These are phyloP conservation scores for Drosophila limbata DNA, from an alignment of 2,888 invertebrate genomes.

Conservation along the genomic window DNA sequence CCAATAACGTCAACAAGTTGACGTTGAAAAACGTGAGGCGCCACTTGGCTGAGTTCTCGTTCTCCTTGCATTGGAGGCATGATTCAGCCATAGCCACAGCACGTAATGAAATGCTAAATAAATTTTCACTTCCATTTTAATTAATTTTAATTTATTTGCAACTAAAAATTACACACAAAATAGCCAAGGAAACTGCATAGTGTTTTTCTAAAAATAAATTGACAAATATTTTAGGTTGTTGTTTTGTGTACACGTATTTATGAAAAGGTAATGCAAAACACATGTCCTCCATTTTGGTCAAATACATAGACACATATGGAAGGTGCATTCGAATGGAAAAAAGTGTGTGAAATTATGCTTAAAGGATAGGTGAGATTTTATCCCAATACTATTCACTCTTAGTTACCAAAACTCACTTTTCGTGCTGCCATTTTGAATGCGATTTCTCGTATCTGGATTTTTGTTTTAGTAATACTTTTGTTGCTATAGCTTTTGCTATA, in stretches of 20 bases:
- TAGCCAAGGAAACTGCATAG: conserved; percentile 41
- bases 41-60: conserved; percentile 60
- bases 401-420: conserved; percentile 72
- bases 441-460: conserved; percentile 3
- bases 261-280: conserved; percentile 78
- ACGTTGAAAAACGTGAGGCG: conserved; percentile 64
- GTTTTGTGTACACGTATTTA: conserved; percentile 38
- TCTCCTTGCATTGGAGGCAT: conserved; percentile 36
- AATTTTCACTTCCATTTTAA: conserved; percentile 80
- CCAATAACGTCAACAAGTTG: conserved; percentile 20
- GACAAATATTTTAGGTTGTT: conserved; percentile 47
- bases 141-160: conserved; percentile 77
- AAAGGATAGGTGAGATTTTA: conserved; percentile 29
- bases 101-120: conserved; percentile 74
- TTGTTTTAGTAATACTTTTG: conserved; percentile 37
- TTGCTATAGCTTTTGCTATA: conserved; percentile 19
- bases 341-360: conserved; percentile 26
- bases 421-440: conserved; percentile 72
- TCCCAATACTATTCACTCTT: background rate
- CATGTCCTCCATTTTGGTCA: conserved; percentile 70
- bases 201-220: conserved; percentile 70
- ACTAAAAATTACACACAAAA: conserved; percentile 61
- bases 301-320: conserved; percentile 16
- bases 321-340: conserved; percentile 45
- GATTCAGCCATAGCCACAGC: conserved; percentile 53